Conservation (phyloP, 2,113 vertebrate species). For the Micronycteris hirsuta region DNA sequence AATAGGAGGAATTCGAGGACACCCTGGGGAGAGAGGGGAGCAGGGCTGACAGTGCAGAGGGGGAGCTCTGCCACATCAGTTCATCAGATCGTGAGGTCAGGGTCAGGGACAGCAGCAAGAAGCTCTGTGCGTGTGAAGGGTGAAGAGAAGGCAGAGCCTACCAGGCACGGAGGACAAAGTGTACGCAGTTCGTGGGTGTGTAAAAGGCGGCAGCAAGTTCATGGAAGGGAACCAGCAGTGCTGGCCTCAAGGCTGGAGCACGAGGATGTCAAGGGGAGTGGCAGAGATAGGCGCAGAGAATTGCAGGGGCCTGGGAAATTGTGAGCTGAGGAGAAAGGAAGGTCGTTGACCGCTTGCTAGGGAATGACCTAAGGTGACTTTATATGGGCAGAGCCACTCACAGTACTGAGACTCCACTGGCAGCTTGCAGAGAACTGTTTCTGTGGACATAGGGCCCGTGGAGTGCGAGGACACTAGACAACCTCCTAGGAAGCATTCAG, state of each 20-base stretch:
- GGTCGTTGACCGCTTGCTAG: conserved; percentile 11
- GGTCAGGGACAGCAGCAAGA: background rate
- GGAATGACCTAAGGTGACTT: background rate
- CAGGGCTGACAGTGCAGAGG: background rate
- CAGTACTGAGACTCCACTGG: background rate
- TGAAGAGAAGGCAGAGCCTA: background rate
- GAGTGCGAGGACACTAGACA: background rate
- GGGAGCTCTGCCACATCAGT: no score
- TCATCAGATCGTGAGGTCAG: accelerated
- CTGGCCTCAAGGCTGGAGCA: background rate
- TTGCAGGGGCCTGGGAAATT: background rate
- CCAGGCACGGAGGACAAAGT: background rate
- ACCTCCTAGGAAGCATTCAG: background rate
- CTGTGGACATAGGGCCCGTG: background rate
- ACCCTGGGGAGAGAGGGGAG: background rate
- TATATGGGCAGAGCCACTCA: background rate
- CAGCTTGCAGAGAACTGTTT: background rate
- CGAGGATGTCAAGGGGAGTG: background rate
- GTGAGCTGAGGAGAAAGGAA: background rate
- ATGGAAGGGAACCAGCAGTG: background rate
- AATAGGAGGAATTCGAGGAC: background rate
- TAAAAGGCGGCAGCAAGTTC: background rate
- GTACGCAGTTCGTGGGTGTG: background rate
- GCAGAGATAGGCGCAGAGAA: background rate
- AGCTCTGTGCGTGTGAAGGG: background rate